Percentiles rank a stretch among this genome's conserved stretches.
Conservation (phyloP, 2,797 vertebrate genomes). For the Halcyon leucocephala region DNA sequence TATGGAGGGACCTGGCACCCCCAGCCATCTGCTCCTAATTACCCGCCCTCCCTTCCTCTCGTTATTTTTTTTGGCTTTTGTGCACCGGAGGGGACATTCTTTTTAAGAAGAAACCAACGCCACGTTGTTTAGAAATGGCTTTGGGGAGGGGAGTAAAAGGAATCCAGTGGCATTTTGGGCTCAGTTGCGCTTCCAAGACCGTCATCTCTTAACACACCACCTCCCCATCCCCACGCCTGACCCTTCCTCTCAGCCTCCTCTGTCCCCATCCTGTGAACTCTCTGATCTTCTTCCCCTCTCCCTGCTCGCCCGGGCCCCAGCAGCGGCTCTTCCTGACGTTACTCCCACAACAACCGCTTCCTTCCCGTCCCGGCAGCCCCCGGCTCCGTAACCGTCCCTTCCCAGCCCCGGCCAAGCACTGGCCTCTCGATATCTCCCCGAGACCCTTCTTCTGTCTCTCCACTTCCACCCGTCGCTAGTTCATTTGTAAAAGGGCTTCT, state of each 20-base stretch:
- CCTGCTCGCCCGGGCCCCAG: not conserved
- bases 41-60: not conserved
- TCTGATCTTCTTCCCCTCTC: not conserved
- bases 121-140: not conserved
- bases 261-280: not conserved
- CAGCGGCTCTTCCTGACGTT: slow-evolving; percentile 50
- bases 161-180: not conserved
- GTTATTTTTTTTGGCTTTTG: slow-evolving; percentile 36
- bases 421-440: not conserved
- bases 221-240: rapidly evolving
- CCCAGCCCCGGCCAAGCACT: not conserved
- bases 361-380: not conserved
- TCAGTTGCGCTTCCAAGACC: not conserved
- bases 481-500: not conserved
- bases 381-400: not conserved
- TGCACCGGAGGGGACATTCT: not conserved
- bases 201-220: rapidly evolving
- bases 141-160: not conserved
- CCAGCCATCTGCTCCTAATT: slow-evolving; percentile 42
- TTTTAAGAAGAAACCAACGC: not conserved
- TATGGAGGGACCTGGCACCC: slow-evolving; percentile 12
- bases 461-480: not conserved
- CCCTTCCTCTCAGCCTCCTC: not conserved
- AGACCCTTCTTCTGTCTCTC: not conserved
- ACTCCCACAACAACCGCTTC: slow-evolving; percentile 43